Conservation (phyloP, 2,113 vertebrate genomes). For the Rostratula benghalensis region DNA sequence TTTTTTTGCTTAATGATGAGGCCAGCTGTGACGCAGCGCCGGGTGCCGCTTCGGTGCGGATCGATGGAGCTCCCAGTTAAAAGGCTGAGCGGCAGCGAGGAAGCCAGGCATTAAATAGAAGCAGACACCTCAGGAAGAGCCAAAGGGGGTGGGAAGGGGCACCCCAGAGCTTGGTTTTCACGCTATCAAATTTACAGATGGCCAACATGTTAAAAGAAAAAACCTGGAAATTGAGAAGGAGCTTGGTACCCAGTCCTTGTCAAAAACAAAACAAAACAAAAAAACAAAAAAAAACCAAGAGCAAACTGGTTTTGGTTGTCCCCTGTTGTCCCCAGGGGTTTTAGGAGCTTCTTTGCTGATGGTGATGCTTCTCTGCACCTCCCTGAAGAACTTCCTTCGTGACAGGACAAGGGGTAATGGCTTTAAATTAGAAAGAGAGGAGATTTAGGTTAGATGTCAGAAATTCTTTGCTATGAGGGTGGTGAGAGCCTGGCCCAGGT, state of each 20-base stretch:
- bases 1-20: accelerated
- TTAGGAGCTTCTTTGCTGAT: neutral
- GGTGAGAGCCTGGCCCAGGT: too few species aligned
- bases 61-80: neutral
- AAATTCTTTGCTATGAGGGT: too few species aligned
- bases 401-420: too few species aligned
- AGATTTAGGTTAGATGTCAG: too few species aligned
- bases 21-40: accelerated
- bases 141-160: too few species aligned
- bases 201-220: neutral
- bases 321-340: accelerated
- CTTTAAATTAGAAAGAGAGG: too few species aligned
- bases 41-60: accelerated
- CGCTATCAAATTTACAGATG: accelerated
- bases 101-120: neutral
- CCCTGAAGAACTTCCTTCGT: neutral
- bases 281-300: too few species aligned
- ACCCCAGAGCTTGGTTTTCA: accelerated
- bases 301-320: too few species aligned
- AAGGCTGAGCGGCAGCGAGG: neutral
- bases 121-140: neutral
- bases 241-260: accelerated
- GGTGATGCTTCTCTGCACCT: neutral
- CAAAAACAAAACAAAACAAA: too few species aligned
- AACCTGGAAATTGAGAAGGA: neutral